Evolutionary conservation across 2,888 invertebrate genomes (phyloP).

Genomic region (Hololepta plana): DNA sequence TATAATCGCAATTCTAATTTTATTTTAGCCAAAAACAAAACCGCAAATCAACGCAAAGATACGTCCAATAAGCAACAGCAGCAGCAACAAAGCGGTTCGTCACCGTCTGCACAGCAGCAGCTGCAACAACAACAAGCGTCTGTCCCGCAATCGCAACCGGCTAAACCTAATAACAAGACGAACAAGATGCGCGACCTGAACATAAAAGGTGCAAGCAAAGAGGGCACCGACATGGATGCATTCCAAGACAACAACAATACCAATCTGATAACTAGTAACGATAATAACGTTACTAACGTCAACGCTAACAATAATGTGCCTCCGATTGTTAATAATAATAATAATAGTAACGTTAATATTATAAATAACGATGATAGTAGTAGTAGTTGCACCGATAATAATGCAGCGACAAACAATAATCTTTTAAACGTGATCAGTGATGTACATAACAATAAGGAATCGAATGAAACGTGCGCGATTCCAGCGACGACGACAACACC

Average conservation of each 20-base stretch:
- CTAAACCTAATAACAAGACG: constrained; percentile 30
- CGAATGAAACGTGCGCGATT: constrained; percentile 5
- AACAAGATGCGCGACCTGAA: constrained; percentile 35
- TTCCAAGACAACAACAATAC: constrained; percentile 19
- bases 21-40: too few species aligned
- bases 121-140: constrained; percentile 11
- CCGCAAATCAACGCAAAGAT: constrained; percentile 17
- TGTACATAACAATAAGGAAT: constrained; percentile 6
- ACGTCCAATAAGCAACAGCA: constrained; percentile 12
- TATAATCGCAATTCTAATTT: too few species aligned
- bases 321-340: constrained; percentile 4
- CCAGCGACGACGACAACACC: background rate
- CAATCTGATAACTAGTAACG: constrained; percentile 3
- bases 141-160: constrained; percentile 24
- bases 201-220: constrained; percentile 37
- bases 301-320: constrained; percentile 8
- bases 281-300: constrained; percentile 5
- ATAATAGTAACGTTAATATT: constrained; percentile 6
- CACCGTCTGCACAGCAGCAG: too few species aligned
- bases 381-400: constrained; percentile 7
- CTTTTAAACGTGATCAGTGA: constrained; percentile 2
- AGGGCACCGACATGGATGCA: constrained; percentile 42
- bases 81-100: constrained; percentile 9
- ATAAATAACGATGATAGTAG: constrained; percentile 7
- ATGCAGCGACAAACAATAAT: constrained; percentile 1